These are phyloP conservation scores for Phalanger gymnotis DNA, from an alignment of 2,797 vertebrate species.

Conservation along the genomic window DNA sequence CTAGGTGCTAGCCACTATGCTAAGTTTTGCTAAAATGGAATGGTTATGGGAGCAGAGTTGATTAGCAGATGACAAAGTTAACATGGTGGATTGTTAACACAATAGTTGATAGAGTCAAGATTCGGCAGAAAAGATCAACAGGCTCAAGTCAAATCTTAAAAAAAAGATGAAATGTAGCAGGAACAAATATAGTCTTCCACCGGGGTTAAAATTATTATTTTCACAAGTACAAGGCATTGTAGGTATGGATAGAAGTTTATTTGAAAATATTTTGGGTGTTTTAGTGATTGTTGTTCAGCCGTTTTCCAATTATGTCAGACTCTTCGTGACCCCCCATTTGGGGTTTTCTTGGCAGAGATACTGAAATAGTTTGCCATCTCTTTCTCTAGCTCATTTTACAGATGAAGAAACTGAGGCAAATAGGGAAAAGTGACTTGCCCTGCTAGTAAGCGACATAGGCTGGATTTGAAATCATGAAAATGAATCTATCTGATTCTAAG, in stretches of 20 bases:
- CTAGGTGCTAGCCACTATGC: not conserved
- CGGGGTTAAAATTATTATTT: not conserved
- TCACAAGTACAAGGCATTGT: not conserved
- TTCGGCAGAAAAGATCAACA: not conserved
- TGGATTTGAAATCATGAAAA: not conserved
- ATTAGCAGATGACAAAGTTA: not conserved
- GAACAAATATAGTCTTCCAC: not conserved
- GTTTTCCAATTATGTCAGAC: not conserved
- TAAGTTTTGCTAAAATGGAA: not conserved
- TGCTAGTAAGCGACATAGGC: not conserved
- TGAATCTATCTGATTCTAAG: not conserved
- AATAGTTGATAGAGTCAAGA: not conserved
- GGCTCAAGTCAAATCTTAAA: not conserved
- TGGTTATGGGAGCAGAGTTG: not conserved
- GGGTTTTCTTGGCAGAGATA: not conserved
- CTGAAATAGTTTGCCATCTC: not conserved
- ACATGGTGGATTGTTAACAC: not conserved
- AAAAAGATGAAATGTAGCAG: not conserved
- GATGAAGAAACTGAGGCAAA: not conserved
- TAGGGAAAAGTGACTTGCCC: not conserved
- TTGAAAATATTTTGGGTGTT: not conserved
- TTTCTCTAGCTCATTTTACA: not conserved
- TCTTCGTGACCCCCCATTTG: no score
- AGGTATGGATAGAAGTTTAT: not conserved
- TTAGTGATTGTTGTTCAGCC: not conserved